A percentile compares a stretch with the other conserved stretches of the same genome.
These are phyloP conservation scores for Epiblema foenella DNA, from an alignment of 2,888 invertebrate genomes.

Conservation along the genomic window DNA sequence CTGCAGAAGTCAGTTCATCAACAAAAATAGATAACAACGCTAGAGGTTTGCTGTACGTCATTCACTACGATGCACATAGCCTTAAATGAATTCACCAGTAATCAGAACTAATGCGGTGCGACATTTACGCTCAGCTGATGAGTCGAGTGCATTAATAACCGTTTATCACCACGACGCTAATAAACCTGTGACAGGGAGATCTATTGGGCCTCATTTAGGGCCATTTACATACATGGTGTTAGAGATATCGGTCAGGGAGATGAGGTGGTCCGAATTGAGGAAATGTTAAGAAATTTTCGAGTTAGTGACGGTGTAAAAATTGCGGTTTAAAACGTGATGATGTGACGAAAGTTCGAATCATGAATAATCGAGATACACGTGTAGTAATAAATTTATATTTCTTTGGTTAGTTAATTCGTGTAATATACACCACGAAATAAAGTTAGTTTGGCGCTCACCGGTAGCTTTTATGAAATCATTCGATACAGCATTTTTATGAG, in stretches of 20 bases:
- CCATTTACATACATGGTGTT: constrained; percentile 46
- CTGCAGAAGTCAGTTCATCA: neutral
- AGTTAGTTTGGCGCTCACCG: constrained; percentile 16
- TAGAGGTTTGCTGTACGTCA: constrained; percentile 2
- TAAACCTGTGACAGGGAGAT: constrained; percentile 62
- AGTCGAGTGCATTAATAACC: constrained; percentile 65
- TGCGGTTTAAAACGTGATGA: constrained; percentile 13
- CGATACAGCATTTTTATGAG: constrained; percentile 47
- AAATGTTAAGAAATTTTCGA: constrained; percentile 25
- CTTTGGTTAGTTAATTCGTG: constrained; percentile 21
- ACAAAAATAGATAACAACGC: neutral
- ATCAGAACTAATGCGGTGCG: constrained; percentile 63
- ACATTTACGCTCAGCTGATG: constrained; percentile 68
- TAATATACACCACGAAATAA: constrained; percentile 20
- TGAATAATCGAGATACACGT: constrained; percentile 4
- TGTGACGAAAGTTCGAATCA: constrained; percentile 7
- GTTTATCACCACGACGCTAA: constrained; percentile 69
- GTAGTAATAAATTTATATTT: neutral
- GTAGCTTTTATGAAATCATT: constrained; percentile 45
- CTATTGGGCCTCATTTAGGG: constrained; percentile 51
- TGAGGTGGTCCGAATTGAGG: constrained; percentile 30
- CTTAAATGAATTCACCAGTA: constrained; percentile 52
- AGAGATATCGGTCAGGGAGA: constrained; percentile 36
- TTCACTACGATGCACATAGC: constrained; percentile 5
- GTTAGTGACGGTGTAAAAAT: constrained; percentile 7